Base-by-base conservation (phyloP, 2,888 invertebrate genomes). In the Caenorhabditis afra region DNA sequence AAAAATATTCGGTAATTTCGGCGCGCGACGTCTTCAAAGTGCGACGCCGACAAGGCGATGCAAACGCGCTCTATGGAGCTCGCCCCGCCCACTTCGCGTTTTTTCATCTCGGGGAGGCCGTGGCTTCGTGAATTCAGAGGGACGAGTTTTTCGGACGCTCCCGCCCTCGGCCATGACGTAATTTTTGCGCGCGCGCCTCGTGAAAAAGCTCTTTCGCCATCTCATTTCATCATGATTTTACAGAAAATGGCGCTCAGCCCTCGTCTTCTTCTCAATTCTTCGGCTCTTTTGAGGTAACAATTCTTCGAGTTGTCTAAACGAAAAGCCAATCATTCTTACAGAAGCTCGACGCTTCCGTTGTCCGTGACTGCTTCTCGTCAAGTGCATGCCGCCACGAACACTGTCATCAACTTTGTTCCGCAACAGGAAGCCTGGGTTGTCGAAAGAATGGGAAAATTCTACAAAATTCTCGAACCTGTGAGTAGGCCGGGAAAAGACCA, bases 391-490 rank as follows among this genome's bases (percentile, higher is more conserved):
- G 70, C 96, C 0, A 91, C 96, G 52, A 99, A 99, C 92, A 97
- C 97, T 8, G 92, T 95, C 79, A 92, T 99, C 70, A 94, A 97
- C 94, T 99, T 99, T 93, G 99, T 99, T 22, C 99, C 99, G 3
- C 98, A 99, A 91, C 99, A 99, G 93, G 97, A 99, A 93, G 96
- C 96, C 66, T 97, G 97, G 97, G 93, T 99, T 23, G 95, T 98
- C 0, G 99, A 99, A 91, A 93, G 98, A 85, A 98, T 99, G 97
- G 99, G 99, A 57, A 96, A 95, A 92, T 99, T 96, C 91, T 94
- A 95, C 91, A 93, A 95, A 90, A 95, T 96, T 86, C 92, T 99
- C 67, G 95, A 97, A 67, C 98, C 99, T 12, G 92, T 92, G 87
- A 88, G 90, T 5, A 41, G n/a, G n/a, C n/a, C n/a, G n/a, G n/a